These are phyloP conservation scores for Anseranas semipalmata DNA, from an alignment of 2,113 vertebrate genomes.

Conservation along the genomic window DNA sequence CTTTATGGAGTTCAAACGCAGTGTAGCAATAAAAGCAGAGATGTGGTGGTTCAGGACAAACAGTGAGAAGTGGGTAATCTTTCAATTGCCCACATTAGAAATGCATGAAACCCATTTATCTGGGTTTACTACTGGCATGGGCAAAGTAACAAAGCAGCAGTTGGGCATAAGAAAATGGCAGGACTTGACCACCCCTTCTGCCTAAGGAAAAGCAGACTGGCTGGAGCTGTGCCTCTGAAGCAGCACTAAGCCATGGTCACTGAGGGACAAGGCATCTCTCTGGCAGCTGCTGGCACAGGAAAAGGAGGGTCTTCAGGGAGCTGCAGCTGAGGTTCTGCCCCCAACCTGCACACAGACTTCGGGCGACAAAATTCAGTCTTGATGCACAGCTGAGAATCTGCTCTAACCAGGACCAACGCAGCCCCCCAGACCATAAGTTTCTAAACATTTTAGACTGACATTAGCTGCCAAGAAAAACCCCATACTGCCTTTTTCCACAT, in stretches of 20 bases:
- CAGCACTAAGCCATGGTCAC: neutral
- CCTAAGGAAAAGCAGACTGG: neutral
- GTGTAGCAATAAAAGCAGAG: neutral
- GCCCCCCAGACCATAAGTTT: neutral
- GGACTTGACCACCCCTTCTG: neutral
- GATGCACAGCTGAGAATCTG: neutral
- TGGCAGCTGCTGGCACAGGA: neutral
- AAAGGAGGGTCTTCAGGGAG: neutral
- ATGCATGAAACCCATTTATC: neutral
- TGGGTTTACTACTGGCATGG: neutral
- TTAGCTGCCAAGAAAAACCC: neutral
- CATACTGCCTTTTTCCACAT: neutral
- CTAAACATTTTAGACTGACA: neutral
- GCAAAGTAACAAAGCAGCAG: neutral
- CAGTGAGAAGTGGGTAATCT: neutral
- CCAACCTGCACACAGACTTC: rapidly evolving
- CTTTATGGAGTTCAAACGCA: neutral
- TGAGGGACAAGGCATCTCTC: rapidly evolving
- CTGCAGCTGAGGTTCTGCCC: neutral
- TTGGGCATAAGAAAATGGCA: neutral
- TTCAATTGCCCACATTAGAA: neutral
- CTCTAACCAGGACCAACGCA: neutral
- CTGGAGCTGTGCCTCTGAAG: neutral
- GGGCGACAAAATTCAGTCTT: neutral
- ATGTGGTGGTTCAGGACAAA: neutral